A percentile compares a stretch with the other conserved stretches of the same genome.
phyloP scores from a whole-genome alignment of 2,113 vertebrate genomes.

The Formicarius rufipectus region DNA sequence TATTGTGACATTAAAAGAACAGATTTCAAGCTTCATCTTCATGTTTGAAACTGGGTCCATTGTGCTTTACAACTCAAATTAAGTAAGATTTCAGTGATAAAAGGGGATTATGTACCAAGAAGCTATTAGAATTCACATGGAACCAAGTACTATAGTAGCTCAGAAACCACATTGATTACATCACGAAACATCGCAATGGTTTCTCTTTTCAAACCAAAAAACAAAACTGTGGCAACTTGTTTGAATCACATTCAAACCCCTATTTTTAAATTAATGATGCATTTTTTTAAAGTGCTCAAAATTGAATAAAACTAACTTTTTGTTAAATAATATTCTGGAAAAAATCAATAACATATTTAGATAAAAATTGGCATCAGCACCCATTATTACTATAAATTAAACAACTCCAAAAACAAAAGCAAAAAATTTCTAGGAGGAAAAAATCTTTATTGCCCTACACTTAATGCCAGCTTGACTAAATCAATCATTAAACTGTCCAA shows the following conservation, averaged over 20 bases:
- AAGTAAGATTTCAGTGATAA: not conserved
- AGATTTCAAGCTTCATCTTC: not conserved
- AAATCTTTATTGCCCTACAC: not conserved
- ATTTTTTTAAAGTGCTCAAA: not conserved
- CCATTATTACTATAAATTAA: not conserved
- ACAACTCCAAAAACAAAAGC: not conserved
- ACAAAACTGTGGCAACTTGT: not conserved
- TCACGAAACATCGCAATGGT: not conserved
- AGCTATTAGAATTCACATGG: not conserved
- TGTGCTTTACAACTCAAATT: not conserved
- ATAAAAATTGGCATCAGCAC: not conserved
- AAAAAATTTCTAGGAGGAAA: not conserved
- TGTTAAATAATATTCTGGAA: not conserved
- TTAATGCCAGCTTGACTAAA: not conserved
- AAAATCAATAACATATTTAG: not conserved
- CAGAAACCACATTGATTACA: not conserved
- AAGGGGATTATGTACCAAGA: not conserved
- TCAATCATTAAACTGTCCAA: not conserved
- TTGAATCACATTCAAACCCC: not conserved
- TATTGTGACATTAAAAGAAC: not conserved
- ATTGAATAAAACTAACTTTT: not conserved
- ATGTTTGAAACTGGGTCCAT: not conserved
- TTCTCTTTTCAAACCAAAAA: not conserved
- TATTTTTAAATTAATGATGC: not conserved
- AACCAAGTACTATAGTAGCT: not conserved